Evolutionary conservation across 2,888 invertebrate genomes (phyloP), one percentile per base, ranked within the genome.

Genomic region (Acheta domesticus): DNA sequence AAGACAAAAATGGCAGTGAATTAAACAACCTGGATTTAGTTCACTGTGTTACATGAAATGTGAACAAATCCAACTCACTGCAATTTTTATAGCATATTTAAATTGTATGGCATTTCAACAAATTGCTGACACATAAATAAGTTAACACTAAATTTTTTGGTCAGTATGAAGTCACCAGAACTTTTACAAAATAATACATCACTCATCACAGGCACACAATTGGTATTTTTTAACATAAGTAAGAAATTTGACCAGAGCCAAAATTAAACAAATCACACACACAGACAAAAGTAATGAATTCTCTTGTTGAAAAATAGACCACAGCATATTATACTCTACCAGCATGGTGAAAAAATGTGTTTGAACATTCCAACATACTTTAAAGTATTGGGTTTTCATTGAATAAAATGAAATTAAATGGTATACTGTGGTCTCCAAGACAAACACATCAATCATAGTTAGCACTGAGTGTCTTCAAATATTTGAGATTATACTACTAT

Each of bases 161-260:
- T 62, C 62, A 62, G 62, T 62, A 36, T 36, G 14, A 62, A 14
- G 62, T 62, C n/a, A 21, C n/a, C 48, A 49, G 49, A 76, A n/a
- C 19, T 19, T 76, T 76, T 49, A 76, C 19, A 76, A 76, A 76
- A 36, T 36, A 76, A n/a, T 48, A 48, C 76, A 76, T n/a, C 48
- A 48, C 16, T 48, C 76, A 76, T 76, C 76, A 76, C 76, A 76
- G 76, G 76, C 76, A 76, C 76, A 76, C 76, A 48, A n/a, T 48
- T 48, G 16, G 36, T 76, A 23, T n/a, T 36, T 75, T 19, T 12
- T 21, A 23, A 14, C 75, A 12, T 8, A 75, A 75, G 16, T 23
- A 23, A n/a, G 21, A 75, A 14, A 23, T 14, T 75, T n/a, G 19
- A 20, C 14, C 3, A 21, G 23, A 21, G 36, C 14, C 21, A 75